Conservation (phyloP, 1,140 invertebrate genomes). For the Latrodectus geometricus region DNA sequence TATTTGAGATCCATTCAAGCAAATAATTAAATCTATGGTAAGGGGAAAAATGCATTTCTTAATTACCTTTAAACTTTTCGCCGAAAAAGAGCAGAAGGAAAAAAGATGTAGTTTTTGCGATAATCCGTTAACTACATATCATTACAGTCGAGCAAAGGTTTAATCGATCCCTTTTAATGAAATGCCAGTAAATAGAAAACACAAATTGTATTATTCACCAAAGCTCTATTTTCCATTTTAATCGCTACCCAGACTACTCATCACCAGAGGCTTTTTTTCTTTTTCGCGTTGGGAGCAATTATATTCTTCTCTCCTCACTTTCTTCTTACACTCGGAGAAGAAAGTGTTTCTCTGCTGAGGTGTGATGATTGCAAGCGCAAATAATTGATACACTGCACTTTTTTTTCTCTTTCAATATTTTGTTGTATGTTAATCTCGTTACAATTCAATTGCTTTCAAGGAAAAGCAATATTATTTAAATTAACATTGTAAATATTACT, state of each 20-base stretch:
- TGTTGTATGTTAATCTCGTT: too few relatives aligned
- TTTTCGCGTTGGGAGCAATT: not conserved
- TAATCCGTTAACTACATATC: constrained; percentile 55
- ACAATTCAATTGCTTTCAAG: too few relatives aligned
- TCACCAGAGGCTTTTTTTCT: not conserved
- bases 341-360: too few relatives aligned
- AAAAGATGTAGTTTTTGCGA: constrained; percentile 48
- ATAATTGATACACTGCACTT: too few relatives aligned
- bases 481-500: too few relatives aligned
- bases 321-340: not conserved
- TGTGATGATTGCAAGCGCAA: too few relatives aligned
- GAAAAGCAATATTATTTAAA: too few relatives aligned
- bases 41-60: constrained; percentile 53
- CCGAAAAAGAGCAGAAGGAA: constrained; percentile 8
- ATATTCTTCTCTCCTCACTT: not conserved
- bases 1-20: constrained; percentile 47
- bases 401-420: too few relatives aligned
- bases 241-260: not conserved
- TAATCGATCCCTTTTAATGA: constrained; percentile 45
- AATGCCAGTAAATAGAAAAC: constrained; percentile 44
- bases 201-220: constrained; percentile 37
- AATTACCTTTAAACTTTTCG: constrained; percentile 57
- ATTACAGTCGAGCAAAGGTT: constrained; percentile 23
- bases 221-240: constrained; percentile 32
- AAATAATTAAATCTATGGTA: constrained; percentile 56